These are phyloP conservation scores for Coranthus polyacanthus DNA, from an alignment of 2,797 vertebrate genomes.

Conservation along the genomic window DNA sequence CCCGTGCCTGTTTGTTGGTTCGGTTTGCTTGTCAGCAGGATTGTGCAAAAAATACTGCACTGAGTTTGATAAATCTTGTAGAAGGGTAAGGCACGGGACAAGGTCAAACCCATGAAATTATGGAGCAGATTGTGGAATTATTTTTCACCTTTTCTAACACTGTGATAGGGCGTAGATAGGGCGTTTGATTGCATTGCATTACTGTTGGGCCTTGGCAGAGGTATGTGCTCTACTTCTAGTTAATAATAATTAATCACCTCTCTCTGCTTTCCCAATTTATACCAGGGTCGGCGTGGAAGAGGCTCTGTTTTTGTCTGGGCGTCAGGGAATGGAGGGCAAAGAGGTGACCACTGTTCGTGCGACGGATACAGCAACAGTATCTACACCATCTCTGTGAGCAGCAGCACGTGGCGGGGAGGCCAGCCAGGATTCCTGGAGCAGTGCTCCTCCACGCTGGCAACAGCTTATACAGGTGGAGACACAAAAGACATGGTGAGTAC, in stretches of 20 bases:
- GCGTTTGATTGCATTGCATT: not conserved
- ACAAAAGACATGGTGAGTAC: slow-evolving; percentile 89
- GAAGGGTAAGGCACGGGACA: no score
- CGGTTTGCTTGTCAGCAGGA: no score
- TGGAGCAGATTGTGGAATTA: no score
- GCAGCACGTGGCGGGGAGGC: slow-evolving; percentile 86
- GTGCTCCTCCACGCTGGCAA: slow-evolving; percentile 92
- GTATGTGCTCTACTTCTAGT: not conserved
- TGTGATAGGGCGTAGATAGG: no score
- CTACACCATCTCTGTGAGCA: slow-evolving; percentile 95
- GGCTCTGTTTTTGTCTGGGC: slow-evolving; percentile 97
- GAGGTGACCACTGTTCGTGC: slow-evolving; percentile 95
- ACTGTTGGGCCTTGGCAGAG: not conserved
- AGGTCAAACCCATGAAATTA: no score
- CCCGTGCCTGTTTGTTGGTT: no score
- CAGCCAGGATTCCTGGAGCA: slow-evolving; percentile 91
- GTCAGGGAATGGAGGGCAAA: slow-evolving; percentile 93
- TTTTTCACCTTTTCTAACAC: no score
- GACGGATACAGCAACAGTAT: slow-evolving; percentile 96
- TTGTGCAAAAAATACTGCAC: no score
- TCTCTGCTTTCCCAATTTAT: slow-evolving; percentile 38
- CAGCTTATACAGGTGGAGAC: slow-evolving; percentile 90
- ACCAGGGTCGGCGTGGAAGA: slow-evolving; percentile 87
- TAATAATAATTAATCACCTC: slow-evolving; percentile 42
- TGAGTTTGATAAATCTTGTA: no score